Evolutionary conservation across 2,113 vertebrate species (phyloP).

Genomic region (Cromileptes altivelis): DNA sequence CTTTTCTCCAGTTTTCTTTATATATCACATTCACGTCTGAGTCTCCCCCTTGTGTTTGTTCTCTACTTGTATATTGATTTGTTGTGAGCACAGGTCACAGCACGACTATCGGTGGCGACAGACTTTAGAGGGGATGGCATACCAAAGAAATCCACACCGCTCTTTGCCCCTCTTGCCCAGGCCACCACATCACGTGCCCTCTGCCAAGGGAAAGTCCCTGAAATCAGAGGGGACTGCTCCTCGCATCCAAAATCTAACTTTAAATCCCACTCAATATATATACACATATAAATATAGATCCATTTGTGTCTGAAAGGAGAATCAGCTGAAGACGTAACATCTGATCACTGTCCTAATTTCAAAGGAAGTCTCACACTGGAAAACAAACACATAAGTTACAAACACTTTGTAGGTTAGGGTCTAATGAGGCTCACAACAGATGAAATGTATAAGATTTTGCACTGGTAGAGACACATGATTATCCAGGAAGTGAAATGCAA

Average conservation of each 20-base stretch:
- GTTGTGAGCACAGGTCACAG: constrained; percentile 25
- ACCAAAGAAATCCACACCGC: constrained; percentile 77
- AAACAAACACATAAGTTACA: not conserved
- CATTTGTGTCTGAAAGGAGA: not conserved
- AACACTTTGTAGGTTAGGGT: not conserved
- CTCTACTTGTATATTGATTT: constrained; percentile 36
- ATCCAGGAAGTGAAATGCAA: constrained; percentile 30
- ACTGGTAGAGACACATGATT: not conserved
- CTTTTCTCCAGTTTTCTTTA: not conserved
- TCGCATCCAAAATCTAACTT: constrained; percentile 36
- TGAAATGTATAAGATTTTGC: not conserved
- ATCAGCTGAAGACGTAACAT: not conserved
- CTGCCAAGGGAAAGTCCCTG: constrained; percentile 78
- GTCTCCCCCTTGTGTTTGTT: not conserved
- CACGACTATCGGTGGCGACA: constrained; percentile 28
- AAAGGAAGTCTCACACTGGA: not conserved
- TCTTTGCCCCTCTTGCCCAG: constrained; percentile 48
- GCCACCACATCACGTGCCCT: constrained; percentile 61
- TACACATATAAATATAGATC: not conserved
- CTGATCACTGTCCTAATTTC: not conserved
- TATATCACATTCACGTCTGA: not conserved
- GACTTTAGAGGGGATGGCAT: constrained; percentile 57
- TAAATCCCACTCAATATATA: constrained; percentile 24
- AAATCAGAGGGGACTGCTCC: constrained; percentile 62
- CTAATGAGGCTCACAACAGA: not conserved